Percentiles rank a stretch among this genome's conserved stretches.
phyloP scores from a whole-genome alignment of 1,140 invertebrate species.

The Xylocopa sonorina region DNA sequence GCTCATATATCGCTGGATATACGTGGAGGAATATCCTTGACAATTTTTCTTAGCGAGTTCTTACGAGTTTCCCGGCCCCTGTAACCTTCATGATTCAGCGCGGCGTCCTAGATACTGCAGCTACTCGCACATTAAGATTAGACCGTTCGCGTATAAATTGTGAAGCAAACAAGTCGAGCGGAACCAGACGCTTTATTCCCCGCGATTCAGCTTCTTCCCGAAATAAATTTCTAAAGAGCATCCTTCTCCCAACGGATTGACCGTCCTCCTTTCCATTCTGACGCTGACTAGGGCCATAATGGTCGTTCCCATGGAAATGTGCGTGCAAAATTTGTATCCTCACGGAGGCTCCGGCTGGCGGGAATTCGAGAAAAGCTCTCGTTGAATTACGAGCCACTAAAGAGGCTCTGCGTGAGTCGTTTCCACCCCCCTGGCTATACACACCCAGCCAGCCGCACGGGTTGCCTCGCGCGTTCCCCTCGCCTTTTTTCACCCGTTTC shows the following conservation, averaged over 20 bases:
- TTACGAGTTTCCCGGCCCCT: not conserved
- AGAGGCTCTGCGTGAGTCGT: slow-evolving; percentile 64
- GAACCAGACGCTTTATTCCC: not conserved
- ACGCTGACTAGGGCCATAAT: not conserved
- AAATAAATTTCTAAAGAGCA: not conserved
- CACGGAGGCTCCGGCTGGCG: not conserved
- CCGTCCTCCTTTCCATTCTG: not conserved
- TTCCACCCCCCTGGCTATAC: slow-evolving; percentile 31
- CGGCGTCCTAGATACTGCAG: not conserved
- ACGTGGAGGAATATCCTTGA: not conserved
- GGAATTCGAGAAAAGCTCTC: slow-evolving; percentile 67
- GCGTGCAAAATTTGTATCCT: slow-evolving; percentile 66
- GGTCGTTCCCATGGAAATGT: slow-evolving; percentile 60
- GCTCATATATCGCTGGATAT: too few relatives aligned
- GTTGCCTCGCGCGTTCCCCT: not conserved
- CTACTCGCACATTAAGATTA: not conserved
- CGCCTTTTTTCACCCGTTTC: not conserved
- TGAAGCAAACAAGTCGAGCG: not conserved
- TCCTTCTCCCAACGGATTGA: not conserved
- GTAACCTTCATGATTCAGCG: not conserved
- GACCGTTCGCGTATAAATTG: not conserved
- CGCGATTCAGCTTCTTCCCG: not conserved
- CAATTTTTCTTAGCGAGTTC: not conserved
- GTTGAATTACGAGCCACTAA: slow-evolving; percentile 71
- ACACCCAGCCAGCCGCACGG: not conserved